Base-by-base conservation (phyloP, 1,140 invertebrate species). In the Sminthurides bifidus region DNA sequence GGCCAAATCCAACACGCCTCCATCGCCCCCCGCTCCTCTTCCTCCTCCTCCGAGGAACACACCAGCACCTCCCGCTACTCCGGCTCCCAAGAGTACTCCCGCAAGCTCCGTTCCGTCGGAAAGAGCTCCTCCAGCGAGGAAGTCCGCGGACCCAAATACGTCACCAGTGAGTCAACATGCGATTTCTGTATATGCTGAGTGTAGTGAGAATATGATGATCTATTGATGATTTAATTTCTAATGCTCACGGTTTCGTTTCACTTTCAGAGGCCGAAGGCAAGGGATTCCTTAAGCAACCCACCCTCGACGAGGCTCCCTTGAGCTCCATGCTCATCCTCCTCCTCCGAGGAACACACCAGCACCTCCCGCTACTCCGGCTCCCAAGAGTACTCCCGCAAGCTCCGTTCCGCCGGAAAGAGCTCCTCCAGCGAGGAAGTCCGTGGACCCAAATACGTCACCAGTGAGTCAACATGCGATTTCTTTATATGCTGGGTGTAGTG, bases 271-370 rank as follows among this genome's bases (percentile, higher is more conserved):
- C 21, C 29, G 43, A 45, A 26, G 21, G 24, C 4, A 23, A 45
- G 17, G 21, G 8, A 12, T 17, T 6, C 4, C 23, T 45, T 6
- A 21, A 6, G 5, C 24, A 49, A 35, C 46, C 46, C 15, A 10
- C 26, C 29, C 6, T 49, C 5, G 46, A 49, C 31, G 10, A 49
- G 24, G 46, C 46, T 49, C 46, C 46, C 24, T 31, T 49, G 29
- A 8, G n/a, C 46, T 8, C 46, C 46, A 30, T 49, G 46, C 10
- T 49, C 3, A 49, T 49, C 27, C 27, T 33, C 46, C 21, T 31
- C 46, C 24, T 33, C 46, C 19, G 3, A 49, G 29, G 26, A 49
- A 21, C 46, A 33, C 46, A 27, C 35, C 46, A n/a, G n/a, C 33
- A n/a, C 10, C 8, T 35, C n/a, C 33, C n/a, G 10, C 33, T 10